Conservation (phyloP, 2,113 vertebrate species). For the Syngnathus scovelli region DNA sequence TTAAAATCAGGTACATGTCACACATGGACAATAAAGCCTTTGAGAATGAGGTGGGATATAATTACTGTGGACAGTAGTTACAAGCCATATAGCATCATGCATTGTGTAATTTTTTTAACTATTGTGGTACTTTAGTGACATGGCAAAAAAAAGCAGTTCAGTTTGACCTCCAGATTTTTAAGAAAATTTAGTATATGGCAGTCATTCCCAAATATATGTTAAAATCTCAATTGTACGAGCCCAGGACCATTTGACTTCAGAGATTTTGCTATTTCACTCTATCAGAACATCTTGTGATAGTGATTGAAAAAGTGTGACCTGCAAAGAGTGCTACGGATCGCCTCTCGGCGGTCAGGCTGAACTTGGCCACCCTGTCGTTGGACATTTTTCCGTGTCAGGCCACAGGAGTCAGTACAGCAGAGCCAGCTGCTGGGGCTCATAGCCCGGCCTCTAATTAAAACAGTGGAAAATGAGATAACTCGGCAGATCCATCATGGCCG, state of each 20-base stretch:
- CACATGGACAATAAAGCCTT: background rate
- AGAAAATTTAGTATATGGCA: too few species aligned
- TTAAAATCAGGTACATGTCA: too few species aligned
- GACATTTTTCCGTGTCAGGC: constrained; percentile 97
- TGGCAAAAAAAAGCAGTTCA: background rate
- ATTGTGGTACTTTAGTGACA: background rate
- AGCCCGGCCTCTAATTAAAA: constrained; percentile 97
- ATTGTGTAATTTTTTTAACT: background rate
- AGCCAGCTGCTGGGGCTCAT: constrained; percentile 93
- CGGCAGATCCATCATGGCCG: constrained; percentile 92
- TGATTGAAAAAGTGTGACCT: constrained; percentile 49
- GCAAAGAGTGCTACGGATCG: constrained; percentile 18
- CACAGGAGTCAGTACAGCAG: constrained; percentile 84
- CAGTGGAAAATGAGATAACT: constrained; percentile 99
- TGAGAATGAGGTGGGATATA: background rate
- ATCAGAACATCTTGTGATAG: constrained; percentile 29
- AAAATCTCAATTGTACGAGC: background rate
- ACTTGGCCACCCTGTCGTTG: constrained; percentile 76
- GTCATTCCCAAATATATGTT: background rate
- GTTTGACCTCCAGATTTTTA: background rate
- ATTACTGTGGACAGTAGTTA: background rate
- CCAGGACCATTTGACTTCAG: background rate
- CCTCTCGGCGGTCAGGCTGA: constrained; percentile 65
- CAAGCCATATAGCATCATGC: background rate
- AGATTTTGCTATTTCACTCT: background rate